A percentile compares a stretch with the other conserved stretches of the same genome.
Conservation (phyloP, 2,888 invertebrate species). For the Morinoia aosen region DNA sequence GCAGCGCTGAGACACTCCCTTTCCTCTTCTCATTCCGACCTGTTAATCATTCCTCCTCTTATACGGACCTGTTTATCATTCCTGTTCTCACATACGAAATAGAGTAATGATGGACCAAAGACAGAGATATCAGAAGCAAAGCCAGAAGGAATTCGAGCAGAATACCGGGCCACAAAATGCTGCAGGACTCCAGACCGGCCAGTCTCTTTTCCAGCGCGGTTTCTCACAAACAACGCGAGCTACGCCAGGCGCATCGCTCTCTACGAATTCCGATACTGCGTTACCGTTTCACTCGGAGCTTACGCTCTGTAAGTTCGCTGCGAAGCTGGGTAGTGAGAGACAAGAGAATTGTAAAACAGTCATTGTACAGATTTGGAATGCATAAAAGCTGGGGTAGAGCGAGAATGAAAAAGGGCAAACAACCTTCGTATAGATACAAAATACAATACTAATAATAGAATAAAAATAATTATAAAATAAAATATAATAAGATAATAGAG, state of each 20-base stretch:
- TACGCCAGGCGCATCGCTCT: not conserved
- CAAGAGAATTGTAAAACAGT: not conserved
- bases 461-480: too few relatives aligned
- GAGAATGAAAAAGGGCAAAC: not conserved
- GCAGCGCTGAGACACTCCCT: not conserved
- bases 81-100: not conserved
- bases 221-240: not conserved
- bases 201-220: not conserved
- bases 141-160: not conserved
- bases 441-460: too few relatives aligned
- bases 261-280: not conserved
- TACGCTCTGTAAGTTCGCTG: not conserved
- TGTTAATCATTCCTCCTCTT: too few relatives aligned
- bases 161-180: not conserved
- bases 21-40: too few relatives aligned
- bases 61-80: too few relatives aligned
- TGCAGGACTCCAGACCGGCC: not conserved
- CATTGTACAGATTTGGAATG: not conserved
- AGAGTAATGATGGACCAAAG: not conserved
- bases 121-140: not conserved
- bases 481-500: too few relatives aligned
- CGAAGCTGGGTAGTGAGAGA: not conserved
- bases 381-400: not conserved
- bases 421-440: too few relatives aligned
- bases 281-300: not conserved